Percentiles rank a stretch among this genome's conserved stretches.
These are phyloP conservation scores for Aspidiotus rigidus DNA, from an alignment of 2,888 invertebrate species.

Conservation along the genomic window DNA sequence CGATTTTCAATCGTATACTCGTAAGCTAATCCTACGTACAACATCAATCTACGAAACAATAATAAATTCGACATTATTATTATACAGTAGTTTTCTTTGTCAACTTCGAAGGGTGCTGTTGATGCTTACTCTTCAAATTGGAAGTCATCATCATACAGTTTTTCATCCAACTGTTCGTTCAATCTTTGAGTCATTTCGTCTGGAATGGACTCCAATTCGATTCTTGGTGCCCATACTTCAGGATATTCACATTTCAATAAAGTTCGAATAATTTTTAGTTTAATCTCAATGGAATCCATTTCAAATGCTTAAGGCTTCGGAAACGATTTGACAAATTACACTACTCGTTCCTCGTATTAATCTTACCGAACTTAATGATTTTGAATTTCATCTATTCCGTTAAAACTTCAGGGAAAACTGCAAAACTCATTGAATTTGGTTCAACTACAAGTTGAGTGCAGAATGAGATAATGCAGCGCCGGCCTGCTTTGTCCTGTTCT, in stretches of 20 bases:
- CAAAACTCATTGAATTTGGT: no score
- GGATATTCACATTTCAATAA: neutral
- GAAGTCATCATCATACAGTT: neutral
- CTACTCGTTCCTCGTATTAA: no score
- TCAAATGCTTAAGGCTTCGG: no score
- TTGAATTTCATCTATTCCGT: no score
- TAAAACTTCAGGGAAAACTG: no score
- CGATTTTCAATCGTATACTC: neutral
- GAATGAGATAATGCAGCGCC: no score
- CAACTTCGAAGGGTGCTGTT: neutral
- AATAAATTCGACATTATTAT: neutral
- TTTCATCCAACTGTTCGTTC: neutral
- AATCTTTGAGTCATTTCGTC: constrained; percentile 5
- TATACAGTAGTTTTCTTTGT: neutral
- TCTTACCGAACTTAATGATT: no score
- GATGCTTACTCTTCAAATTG: constrained; percentile 17
- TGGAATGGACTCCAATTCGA: constrained; percentile 5
- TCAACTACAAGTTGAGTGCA: no score
- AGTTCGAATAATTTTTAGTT: no score
- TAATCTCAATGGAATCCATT: no score
- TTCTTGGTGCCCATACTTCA: neutral
- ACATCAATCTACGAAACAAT: constrained; percentile 1
- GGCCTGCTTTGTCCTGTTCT: no score
- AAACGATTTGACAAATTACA: no score
- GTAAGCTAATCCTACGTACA: neutral